phyloP scores from a whole-genome alignment of 2,888 invertebrate genomes.

The Vesta saturnalis region DNA sequence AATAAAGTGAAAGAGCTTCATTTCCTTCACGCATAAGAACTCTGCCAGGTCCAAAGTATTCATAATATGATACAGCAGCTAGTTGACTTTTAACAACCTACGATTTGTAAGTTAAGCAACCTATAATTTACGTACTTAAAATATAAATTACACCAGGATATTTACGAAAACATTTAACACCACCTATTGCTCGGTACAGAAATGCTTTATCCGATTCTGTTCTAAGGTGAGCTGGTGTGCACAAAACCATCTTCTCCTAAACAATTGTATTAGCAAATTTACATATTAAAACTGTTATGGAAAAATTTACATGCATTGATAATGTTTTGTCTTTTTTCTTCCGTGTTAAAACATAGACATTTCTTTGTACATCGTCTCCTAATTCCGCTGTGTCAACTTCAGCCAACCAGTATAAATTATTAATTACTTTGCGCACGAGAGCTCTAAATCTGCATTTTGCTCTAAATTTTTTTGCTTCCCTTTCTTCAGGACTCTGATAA shows the following conservation, averaged over 20 bases:
- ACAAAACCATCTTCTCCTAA: constrained; percentile 71
- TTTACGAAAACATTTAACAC: constrained; percentile 69
- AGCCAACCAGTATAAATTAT: constrained; percentile 68
- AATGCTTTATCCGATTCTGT: constrained; percentile 70
- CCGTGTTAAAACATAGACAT: constrained; percentile 49
- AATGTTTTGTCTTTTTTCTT: constrained; percentile 50
- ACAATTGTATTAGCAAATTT: background rate
- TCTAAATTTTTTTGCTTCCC: constrained; percentile 43
- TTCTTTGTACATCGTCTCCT: constrained; percentile 65
- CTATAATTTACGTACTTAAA: constrained; percentile 57
- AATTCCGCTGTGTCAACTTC: constrained; percentile 62
- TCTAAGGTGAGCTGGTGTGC: constrained; percentile 65
- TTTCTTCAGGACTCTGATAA: constrained; percentile 22
- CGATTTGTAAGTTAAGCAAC: no score
- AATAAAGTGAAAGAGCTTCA: constrained; percentile 70
- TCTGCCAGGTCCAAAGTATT: constrained; percentile 68
- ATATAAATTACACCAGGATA: no score
- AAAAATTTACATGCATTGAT: background rate
- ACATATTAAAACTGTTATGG: background rate
- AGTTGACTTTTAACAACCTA: constrained; percentile 70
- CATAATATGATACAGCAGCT: constrained; percentile 70
- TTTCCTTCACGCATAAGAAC: constrained; percentile 71
- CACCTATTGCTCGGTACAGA: constrained; percentile 68
- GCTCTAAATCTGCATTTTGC: constrained; percentile 68
- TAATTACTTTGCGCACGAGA: constrained; percentile 66